Evolutionary conservation across 2,888 invertebrate species (phyloP).

Genomic region (Polymixis lichenea): DNA sequence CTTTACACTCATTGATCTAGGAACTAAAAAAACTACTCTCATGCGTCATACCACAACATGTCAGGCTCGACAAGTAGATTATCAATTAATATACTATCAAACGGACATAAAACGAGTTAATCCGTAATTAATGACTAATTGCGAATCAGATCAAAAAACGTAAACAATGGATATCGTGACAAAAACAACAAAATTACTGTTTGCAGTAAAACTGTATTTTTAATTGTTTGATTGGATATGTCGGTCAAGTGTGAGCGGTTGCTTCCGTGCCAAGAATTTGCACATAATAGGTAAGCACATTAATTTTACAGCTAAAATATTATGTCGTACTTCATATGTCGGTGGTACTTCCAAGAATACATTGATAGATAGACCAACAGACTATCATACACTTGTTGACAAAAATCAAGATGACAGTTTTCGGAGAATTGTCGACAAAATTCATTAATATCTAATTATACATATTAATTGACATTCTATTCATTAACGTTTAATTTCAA

Average conservation of each 20-base stretch:
- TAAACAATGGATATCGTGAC: constrained; percentile 32
- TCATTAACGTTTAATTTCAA: too few species aligned
- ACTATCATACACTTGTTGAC: too few species aligned
- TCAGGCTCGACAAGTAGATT: constrained; percentile 4
- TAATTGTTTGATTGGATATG: constrained; percentile 35
- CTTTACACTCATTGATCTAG: background rate
- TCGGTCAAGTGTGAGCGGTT: background rate
- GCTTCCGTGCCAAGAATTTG: background rate
- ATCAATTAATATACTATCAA: background rate
- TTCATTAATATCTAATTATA: too few species aligned
- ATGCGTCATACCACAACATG: background rate
- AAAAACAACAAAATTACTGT: constrained; percentile 27
- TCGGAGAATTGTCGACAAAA: too few species aligned
- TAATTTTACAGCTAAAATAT: too few species aligned
- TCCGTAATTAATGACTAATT: constrained; percentile 48
- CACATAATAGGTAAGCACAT: too few species aligned
- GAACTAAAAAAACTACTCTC: constrained; percentile 10
- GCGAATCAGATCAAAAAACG: constrained; percentile 27
- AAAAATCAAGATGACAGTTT: too few species aligned
- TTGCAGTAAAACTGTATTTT: constrained; percentile 14
- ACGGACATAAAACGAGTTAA: constrained; percentile 22
- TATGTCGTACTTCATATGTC: too few species aligned
- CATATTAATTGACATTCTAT: too few species aligned
- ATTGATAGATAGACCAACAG: too few species aligned
- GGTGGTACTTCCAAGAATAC: too few species aligned